Conservation (phyloP, 2,888 invertebrate genomes). For the Dermolepida albohirtum region DNA sequence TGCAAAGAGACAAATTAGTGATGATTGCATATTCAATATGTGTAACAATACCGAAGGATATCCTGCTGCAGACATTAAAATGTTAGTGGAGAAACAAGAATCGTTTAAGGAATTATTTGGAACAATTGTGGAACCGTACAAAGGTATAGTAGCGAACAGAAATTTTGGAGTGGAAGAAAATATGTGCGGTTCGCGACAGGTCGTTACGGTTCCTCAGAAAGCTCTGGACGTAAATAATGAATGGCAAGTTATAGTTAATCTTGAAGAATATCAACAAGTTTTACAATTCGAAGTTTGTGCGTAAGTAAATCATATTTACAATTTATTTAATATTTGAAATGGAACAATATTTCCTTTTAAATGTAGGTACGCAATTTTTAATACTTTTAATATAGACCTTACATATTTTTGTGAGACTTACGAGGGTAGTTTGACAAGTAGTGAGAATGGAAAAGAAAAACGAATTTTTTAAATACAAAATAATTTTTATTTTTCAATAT, state of each 20-base stretch:
- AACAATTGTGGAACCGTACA: constrained; percentile 41
- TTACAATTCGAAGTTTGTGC: constrained; percentile 32
- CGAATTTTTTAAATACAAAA: too few species aligned
- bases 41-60: constrained; percentile 41
- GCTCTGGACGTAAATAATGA: constrained; percentile 10
- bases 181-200: constrained; percentile 19
- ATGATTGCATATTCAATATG: constrained; percentile 39
- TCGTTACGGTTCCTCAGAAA: constrained; percentile 22
- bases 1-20: constrained; percentile 3
- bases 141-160: neutral
- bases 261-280: constrained; percentile 23
- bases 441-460: too few species aligned
- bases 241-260: constrained; percentile 36
- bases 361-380: too few species aligned
- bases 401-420: too few species aligned
- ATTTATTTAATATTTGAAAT: too few species aligned
- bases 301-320: constrained; percentile 9
- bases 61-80: constrained; percentile 35
- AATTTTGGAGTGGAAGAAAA: constrained; percentile 1
- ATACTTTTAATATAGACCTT: too few species aligned
- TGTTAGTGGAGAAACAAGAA: constrained; percentile 28
- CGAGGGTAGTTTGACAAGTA: too few species aligned
- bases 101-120: constrained; percentile 42
- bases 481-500: too few species aligned
- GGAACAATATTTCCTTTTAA: too few species aligned